phyloP scores from a whole-genome alignment of 2,113 vertebrate species.

The Orthonyx spaldingii region DNA sequence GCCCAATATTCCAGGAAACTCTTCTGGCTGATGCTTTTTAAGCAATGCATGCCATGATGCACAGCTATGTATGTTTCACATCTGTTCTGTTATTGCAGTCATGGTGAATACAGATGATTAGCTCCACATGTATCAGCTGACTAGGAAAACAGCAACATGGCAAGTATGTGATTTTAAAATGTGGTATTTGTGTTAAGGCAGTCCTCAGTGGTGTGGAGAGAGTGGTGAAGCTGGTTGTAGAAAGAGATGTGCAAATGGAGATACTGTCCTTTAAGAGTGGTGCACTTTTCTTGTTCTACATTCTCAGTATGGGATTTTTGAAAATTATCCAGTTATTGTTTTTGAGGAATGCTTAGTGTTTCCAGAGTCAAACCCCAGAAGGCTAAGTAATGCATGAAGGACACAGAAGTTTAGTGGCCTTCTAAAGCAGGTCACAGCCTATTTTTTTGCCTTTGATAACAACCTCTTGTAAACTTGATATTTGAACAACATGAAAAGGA shows the following conservation, averaged over 20 bases:
- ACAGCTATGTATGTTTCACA: not conserved
- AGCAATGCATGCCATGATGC: not conserved
- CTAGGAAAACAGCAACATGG: not conserved
- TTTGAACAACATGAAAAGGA: conserved; percentile 10
- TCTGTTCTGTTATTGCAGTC: not conserved
- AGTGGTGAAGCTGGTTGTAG: not conserved
- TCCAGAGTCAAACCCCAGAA: not conserved
- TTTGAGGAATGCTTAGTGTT: not conserved
- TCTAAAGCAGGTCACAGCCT: not conserved
- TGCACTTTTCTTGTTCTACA: not conserved
- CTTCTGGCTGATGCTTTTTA: not conserved
- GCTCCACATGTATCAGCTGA: not conserved
- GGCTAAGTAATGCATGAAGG: not conserved
- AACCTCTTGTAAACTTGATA: conserved; percentile 27
- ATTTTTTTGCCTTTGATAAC: conserved; percentile 44
- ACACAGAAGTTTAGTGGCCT: not conserved
- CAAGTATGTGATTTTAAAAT: not conserved
- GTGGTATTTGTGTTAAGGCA: not conserved
- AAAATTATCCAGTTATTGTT: not conserved
- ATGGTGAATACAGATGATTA: conserved; percentile 11
- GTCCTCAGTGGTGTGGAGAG: not conserved
- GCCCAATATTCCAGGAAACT: not conserved
- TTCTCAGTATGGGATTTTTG: not conserved
- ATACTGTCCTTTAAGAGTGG: not conserved
- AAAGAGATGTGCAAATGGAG: not conserved